phyloP scores from a whole-genome alignment of 2,888 invertebrate genomes.

The Drosophila emarginata region DNA sequence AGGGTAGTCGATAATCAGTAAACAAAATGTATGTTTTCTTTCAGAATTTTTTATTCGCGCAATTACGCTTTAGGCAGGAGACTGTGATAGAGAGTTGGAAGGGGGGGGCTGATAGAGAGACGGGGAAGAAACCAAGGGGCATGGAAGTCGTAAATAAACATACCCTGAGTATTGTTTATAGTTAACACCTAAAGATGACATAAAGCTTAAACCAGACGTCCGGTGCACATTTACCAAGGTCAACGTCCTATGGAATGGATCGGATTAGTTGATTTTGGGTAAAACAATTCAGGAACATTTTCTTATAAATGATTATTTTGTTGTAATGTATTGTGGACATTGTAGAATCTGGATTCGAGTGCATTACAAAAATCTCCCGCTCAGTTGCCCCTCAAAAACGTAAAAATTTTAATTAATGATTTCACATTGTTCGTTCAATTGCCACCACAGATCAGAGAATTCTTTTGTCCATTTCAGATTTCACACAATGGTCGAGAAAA shows the following conservation, averaged over 20 bases:
- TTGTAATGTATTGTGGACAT: too few species aligned
- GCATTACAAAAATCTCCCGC: background rate
- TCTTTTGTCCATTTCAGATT: conserved; percentile 54
- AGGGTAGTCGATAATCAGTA: background rate
- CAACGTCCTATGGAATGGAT: conserved; percentile 30
- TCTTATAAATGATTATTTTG: conserved; percentile 23
- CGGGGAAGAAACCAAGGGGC: conserved; percentile 8
- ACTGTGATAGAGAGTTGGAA: background rate
- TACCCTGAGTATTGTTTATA: conserved; percentile 67
- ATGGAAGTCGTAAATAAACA: conserved; percentile 69
- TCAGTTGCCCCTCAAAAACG: background rate
- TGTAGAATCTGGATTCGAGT: background rate
- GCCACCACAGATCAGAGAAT: conserved; percentile 60
- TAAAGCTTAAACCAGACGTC: conserved; percentile 49
- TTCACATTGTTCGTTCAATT: conserved; percentile 69
- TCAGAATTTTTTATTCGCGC: conserved; percentile 50
- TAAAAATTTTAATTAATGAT: conserved; percentile 76
- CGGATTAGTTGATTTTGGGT: background rate
- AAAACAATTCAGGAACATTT: conserved; percentile 12
- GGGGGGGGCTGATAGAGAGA: background rate
- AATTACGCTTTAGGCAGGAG: conserved; percentile 57
- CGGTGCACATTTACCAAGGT: conserved; percentile 42
- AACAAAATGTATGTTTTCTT: background rate
- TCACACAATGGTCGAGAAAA: conserved; percentile 51
- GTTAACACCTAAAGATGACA: conserved; percentile 68